Evolutionary conservation across 2,888 invertebrate genomes (phyloP).

Genomic region (Coelopa pilipes): DNA sequence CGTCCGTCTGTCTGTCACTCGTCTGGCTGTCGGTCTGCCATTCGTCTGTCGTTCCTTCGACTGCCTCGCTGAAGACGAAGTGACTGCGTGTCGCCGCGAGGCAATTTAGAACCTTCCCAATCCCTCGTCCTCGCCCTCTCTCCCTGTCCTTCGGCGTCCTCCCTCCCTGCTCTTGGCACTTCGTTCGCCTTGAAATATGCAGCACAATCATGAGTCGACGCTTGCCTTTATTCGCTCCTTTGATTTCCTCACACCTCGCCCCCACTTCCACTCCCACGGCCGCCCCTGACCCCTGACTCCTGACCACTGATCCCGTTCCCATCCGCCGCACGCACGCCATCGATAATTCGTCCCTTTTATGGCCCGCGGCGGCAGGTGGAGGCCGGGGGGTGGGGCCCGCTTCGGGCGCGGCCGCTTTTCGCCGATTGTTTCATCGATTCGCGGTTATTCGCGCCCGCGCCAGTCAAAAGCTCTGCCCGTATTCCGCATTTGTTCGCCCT

Average conservation of each 20-base stretch:
- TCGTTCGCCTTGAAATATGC: background rate
- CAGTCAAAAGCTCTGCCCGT: too few relatives aligned
- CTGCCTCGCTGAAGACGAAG: background rate
- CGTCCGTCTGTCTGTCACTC: too few relatives aligned
- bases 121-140: background rate
- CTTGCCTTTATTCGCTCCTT: background rate
- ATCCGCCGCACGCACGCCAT: background rate
- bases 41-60: background rate
- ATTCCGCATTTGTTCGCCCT: too few relatives aligned
- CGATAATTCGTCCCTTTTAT: background rate
- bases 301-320: background rate
- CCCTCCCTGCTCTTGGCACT: background rate
- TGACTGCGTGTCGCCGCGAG: background rate
- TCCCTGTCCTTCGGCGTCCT: too few relatives aligned
- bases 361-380: too few relatives aligned
- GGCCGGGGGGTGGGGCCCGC: too few relatives aligned
- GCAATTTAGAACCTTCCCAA: background rate
- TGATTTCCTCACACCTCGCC: too few relatives aligned
- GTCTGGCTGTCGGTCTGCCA: too few relatives aligned
- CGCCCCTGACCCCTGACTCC: too few relatives aligned
- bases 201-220: background rate
- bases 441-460: too few relatives aligned
- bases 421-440: slow-evolving; percentile 2
- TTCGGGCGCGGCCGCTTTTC: background rate
- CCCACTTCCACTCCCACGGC: too few relatives aligned